These are phyloP conservation scores for Eucidaris tribuloides DNA, from an alignment of 35 echinoderm and acorn worm genomes.

Conservation along the genomic window DNA sequence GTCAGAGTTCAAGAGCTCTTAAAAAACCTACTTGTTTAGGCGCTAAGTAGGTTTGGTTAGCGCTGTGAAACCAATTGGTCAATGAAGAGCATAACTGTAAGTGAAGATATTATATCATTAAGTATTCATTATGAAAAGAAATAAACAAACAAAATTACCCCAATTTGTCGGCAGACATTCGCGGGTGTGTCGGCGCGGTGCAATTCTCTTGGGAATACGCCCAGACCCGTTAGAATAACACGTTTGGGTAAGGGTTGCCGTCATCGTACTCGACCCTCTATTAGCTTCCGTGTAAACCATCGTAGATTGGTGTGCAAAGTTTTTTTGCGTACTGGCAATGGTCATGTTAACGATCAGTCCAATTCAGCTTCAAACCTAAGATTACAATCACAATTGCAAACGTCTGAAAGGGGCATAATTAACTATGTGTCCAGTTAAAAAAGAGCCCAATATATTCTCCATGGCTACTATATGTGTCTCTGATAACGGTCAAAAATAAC, in stretches of 20 bases:
- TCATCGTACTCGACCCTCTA: conserved; percentile 30
- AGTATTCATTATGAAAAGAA: too few species aligned
- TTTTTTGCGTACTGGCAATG: too few species aligned
- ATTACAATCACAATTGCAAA: too few species aligned
- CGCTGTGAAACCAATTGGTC: too few species aligned
- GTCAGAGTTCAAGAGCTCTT: too few species aligned
- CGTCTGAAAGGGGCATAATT: not conserved
- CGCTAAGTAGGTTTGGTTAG: too few species aligned
- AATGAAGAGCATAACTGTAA: too few species aligned
- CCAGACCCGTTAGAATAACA: conserved; percentile 97
- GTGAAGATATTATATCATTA: too few species aligned
- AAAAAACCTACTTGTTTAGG: too few species aligned
- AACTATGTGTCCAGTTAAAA: not conserved
- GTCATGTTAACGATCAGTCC: conserved; percentile 94
- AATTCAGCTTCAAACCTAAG: conserved; percentile 54
- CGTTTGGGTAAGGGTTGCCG: conserved; percentile 56
- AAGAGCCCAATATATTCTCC: not conserved
- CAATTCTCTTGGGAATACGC: conserved; percentile 56
- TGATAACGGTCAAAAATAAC: too few species aligned
- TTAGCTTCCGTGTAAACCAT: conserved; percentile 59
- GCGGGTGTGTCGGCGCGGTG: not conserved
- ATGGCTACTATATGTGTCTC: not conserved
- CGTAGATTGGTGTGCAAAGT: conserved; percentile 86
- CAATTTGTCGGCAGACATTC: conserved; percentile 81
- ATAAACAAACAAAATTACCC: conserved; percentile 33